phyloP scores from a whole-genome alignment of 2,888 invertebrate genomes.

The Limnephilus auricula region DNA sequence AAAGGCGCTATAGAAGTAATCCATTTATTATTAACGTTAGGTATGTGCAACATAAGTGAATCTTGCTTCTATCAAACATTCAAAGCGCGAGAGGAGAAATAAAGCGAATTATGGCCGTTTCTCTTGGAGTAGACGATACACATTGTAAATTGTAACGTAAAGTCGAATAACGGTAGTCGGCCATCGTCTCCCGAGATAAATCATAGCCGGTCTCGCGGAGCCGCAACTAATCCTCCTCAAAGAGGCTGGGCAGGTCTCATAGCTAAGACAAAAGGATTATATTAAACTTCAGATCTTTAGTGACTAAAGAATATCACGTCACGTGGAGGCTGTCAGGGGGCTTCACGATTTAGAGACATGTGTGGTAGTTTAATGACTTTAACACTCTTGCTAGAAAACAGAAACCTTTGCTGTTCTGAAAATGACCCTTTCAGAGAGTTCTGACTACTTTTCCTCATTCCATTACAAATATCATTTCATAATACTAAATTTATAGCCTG shows the following conservation, averaged over 20 bases:
- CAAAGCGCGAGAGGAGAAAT: not conserved
- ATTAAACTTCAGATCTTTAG: not conserved
- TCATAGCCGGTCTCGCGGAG: not conserved
- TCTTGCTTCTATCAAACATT: not conserved
- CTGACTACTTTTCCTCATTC: not conserved
- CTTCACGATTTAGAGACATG: not conserved
- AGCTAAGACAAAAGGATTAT: not conserved
- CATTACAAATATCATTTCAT: not conserved
- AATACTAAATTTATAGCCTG: not conserved
- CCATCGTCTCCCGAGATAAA: not conserved
- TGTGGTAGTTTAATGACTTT: not conserved
- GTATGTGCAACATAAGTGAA: not conserved
- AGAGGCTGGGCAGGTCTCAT: not conserved
- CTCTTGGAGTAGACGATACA: not conserved
- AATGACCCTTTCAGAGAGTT: not conserved
- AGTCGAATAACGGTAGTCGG: not conserved
- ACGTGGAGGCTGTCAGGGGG: not conserved
- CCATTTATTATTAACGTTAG: too few species aligned
- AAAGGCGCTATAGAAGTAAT: too few species aligned
- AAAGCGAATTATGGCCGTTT: not conserved
- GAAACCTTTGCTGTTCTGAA: not conserved
- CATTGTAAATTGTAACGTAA: not conserved
- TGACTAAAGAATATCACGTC: conserved; percentile 2
- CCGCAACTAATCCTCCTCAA: not conserved
- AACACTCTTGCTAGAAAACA: not conserved